Percentiles rank a stretch among this genome's conserved stretches.
phyloP scores from a whole-genome alignment of 2,888 invertebrate genomes.

The Meteorus colon region DNA sequence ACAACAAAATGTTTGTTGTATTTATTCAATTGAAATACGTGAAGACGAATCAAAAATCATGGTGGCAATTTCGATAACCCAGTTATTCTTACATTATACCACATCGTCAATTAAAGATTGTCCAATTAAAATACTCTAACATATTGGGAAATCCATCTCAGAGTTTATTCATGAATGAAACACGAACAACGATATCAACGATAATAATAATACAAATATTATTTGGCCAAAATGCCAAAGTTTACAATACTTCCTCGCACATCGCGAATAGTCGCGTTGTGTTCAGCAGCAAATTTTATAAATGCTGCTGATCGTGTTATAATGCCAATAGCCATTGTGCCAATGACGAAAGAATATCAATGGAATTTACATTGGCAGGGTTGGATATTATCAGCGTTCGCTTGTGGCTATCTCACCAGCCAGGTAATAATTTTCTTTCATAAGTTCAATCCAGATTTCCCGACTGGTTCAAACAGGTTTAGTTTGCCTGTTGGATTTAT shows the following conservation, averaged over 20 bases:
- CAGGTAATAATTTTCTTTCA: conserved; percentile 74
- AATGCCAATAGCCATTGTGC: conserved; percentile 86
- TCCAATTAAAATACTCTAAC: not conserved
- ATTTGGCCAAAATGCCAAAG: conserved; percentile 71
- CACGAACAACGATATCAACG: not conserved
- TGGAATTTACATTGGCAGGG: conserved; percentile 84
- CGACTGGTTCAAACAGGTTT: not conserved
- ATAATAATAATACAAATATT: not conserved
- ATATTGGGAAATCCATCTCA: not conserved
- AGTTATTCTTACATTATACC: not conserved
- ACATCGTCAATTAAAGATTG: too few species aligned
- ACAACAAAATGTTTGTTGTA: not conserved
- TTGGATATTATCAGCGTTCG: conserved; percentile 84
- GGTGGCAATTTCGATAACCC: not conserved
- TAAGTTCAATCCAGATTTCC: not conserved
- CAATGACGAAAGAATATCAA: conserved; percentile 82
- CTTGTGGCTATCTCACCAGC: conserved; percentile 84
- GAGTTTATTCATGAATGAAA: not conserved
- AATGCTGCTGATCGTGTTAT: conserved; percentile 85
- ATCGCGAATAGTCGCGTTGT: conserved; percentile 79
- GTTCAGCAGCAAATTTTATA: conserved; percentile 84
- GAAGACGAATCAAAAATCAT: not conserved
- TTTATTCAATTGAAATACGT: not conserved
- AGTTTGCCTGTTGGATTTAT: not conserved
- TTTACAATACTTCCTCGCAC: conserved; percentile 76